These are phyloP conservation scores for Hemicrepidius hirtus DNA, from an alignment of 2,888 invertebrate genomes.

Conservation along the genomic window DNA sequence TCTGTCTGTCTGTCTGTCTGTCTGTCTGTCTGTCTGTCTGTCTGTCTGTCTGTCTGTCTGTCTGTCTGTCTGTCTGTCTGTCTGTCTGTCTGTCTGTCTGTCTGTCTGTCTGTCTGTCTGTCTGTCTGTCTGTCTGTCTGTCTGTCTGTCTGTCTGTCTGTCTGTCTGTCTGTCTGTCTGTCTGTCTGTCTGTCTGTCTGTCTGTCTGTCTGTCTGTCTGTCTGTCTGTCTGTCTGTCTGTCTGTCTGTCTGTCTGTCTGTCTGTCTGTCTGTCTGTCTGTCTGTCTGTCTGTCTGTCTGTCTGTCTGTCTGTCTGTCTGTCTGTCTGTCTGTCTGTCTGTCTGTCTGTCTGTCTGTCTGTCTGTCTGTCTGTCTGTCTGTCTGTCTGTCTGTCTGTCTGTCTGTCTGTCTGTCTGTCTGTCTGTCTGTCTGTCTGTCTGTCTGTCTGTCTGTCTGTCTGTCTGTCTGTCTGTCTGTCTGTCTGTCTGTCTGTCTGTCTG, in stretches of 20 bases:
- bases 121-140: conserved; percentile 30
- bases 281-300: conserved; percentile 30
- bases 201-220: conserved; percentile 30
- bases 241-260: conserved; percentile 30
- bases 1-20: conserved; percentile 30
- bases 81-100: conserved; percentile 30
- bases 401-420: conserved; percentile 30
- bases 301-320: conserved; percentile 30
- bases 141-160: conserved; percentile 30
- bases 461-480: conserved; percentile 29
- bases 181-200: conserved; percentile 30
- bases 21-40: conserved; percentile 30
- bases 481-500: conserved; percentile 30
- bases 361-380: conserved; percentile 29
- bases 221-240: conserved; percentile 30
- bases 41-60: conserved; percentile 30
- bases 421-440: conserved; percentile 30
- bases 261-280: conserved; percentile 30
- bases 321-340: conserved; percentile 30
- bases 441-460: conserved; percentile 30
- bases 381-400: conserved; percentile 29
- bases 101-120: conserved; percentile 28
- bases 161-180: conserved; percentile 23
- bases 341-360: conserved; percentile 23
- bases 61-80: conserved; percentile 23